phyloP scores from a whole-genome alignment of 2,113 vertebrate species.

The Gobio gobio region DNA sequence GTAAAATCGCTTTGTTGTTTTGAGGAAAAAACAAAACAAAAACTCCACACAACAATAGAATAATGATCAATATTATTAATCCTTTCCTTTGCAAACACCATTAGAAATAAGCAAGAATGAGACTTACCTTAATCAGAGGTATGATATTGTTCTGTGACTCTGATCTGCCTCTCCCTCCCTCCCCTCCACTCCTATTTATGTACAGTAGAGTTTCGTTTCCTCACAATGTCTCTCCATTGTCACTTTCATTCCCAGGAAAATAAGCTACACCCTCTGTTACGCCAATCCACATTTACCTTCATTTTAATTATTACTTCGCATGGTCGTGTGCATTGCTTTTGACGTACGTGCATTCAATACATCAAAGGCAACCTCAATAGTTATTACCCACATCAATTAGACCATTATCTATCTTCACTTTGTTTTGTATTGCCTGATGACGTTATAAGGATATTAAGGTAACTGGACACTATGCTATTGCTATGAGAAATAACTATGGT shows the following conservation, averaged over 20 bases:
- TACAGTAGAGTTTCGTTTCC: not conserved
- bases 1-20: too few species aligned
- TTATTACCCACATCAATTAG: not conserved
- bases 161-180: not conserved
- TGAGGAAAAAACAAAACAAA: too few species aligned
- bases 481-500: too few species aligned
- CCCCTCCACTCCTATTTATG: not conserved
- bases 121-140: not conserved
- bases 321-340: not conserved
- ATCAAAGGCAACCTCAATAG: not conserved
- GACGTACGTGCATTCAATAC: not conserved
- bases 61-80: not conserved
- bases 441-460: too few species aligned
- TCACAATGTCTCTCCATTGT: not conserved
- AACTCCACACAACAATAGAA: not conserved
- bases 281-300: not conserved
- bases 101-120: not conserved
- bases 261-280: not conserved
- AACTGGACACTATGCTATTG: too few species aligned
- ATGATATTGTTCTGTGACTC: not conserved
- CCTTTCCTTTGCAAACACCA: not conserved
- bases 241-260: not conserved
- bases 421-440: not conserved
- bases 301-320: not conserved
- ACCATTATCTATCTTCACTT: not conserved